Evolutionary conservation across 2,113 vertebrate species (phyloP), one percentile per base, ranked within the genome.

Genomic region (Scartelaos histophorus): DNA sequence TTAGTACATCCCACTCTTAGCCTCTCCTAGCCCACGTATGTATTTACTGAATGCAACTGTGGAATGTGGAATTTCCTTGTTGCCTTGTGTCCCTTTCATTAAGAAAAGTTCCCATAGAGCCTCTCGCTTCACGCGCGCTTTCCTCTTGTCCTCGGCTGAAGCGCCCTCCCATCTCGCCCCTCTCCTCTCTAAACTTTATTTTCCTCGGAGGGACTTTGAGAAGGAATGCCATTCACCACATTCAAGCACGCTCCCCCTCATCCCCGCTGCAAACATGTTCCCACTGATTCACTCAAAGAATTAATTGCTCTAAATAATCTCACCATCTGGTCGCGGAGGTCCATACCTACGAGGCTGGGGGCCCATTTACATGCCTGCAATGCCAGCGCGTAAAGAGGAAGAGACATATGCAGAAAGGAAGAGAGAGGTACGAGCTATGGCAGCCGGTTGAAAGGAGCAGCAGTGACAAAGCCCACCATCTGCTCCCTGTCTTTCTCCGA

Each of bases 301-400:
- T 97, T 96, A 98, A 97, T 97, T 96, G 96, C 95, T 96, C 94
- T 95, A 96, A 97, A 97, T 97, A 97, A 97, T 97, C 96, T 96
- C 95, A 95, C 96, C 96, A 98, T 98, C 96, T 98, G 96, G 96
- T 95, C 93, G 93, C 88, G 92, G 94, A 95, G 95, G 95, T 95
- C 95, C 93, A 93, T 96, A 96, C 95, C 95, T 96, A 95, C 90
- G 29, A 92, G 94, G 95, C 94, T 82, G 94, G 94, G 38, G 72
- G 93, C 94, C 95, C 94, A 96, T 97, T 98, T 94, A 96, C 92
- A 84, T 82, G 92, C 94, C 94, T 85, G 64, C 66, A 83, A 65
- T 69, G 79, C 78, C 78, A 73, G 77, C 80, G 82, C 75, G 79
- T 79, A 62, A 73, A 24, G 51, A 73, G 71, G 69, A 53, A 92